A percentile compares a stretch with the other conserved stretches of the same genome.
Evolutionary conservation across 2,797 vertebrate genomes (phyloP).

Genomic region (Phalloptychus januarius): DNA sequence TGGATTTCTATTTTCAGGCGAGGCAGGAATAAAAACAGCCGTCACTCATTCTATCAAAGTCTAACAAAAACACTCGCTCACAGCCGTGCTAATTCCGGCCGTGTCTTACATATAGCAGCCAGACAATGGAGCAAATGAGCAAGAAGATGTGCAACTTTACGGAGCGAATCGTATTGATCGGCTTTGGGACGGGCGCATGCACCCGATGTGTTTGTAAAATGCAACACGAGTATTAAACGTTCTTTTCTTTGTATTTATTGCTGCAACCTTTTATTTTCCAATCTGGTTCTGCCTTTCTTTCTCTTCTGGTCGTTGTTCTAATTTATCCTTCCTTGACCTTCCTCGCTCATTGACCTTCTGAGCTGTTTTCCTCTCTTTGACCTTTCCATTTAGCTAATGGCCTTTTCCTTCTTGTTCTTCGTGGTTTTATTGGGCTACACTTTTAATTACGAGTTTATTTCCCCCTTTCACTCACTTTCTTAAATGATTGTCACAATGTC

Average conservation of each 20-base stretch:
- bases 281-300: neutral
- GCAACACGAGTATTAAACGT: neutral
- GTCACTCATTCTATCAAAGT: conserved; percentile 23
- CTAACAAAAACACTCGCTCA: neutral
- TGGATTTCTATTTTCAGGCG: conserved; percentile 46
- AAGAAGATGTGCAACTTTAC: conserved; percentile 11
- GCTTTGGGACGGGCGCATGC: neutral
- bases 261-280: neutral
- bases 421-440: neutral
- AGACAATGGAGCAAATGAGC: conserved; percentile 22
- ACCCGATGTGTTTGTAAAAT: neutral
- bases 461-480: neutral
- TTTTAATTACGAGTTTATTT: neutral
- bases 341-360: neutral
- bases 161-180: conserved; percentile 18
- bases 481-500: neutral
- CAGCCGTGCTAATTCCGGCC: conserved; percentile 31
- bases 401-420: neutral
- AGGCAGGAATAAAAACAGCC: conserved; percentile 39
- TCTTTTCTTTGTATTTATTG: neutral
- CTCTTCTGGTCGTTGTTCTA: neutral
- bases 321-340: neutral
- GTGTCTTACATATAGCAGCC: conserved; percentile 8
- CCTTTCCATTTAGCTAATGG: neutral
- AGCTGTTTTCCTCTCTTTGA: neutral